Evolutionary conservation across 2,797 vertebrate genomes (phyloP), one percentile per base, ranked within the genome.

Genomic region (Dipus sagitta): DNA sequence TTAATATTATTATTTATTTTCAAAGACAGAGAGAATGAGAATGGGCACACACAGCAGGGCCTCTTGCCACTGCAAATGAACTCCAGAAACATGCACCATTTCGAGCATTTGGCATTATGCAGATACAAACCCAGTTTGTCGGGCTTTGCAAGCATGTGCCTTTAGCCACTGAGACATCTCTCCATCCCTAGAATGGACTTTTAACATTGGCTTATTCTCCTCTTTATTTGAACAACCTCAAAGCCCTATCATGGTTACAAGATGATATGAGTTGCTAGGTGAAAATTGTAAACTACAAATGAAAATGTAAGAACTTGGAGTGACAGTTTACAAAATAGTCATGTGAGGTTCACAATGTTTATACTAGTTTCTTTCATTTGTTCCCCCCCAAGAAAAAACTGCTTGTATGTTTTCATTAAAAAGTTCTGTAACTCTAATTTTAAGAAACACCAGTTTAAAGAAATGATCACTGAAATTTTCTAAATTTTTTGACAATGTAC

Each of bases 231-330:
- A 70, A 86, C 52, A 76, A 38, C 47, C 30, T 52, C 11, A 93
- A 88, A 81, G 9, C 13, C 13, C n/a, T 21, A 84, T 67, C 32
- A 62, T 15, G 47, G 60, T 65, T 79, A 26, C 9, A 71, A 42
- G 78, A 34, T 71, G 72, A 78, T 90, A 58, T 88, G 88, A 21
- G 75, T 30, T 54, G 62, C 30, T 67, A 17, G 14, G 32, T 91
- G n/a, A 68, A 70, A 83, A 75, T 34, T 87, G 21, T 58, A 78
- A 74, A 71, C 26, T 76, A 80, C 80, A 93, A 67, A 38, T 47
- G 1, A n/a, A 68, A 93, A 82, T 26, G 58, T 42, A 6, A 11
- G 20, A 6, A 1, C 58, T 62, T 47, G 89, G 81, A 86, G 58
- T 72, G 8, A 0, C 0, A 77, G 82, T 32, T 72, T 85, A n/a